Base-by-base conservation (phyloP, 2,113 vertebrate genomes). In the Odocoileus hemionus region DNA sequence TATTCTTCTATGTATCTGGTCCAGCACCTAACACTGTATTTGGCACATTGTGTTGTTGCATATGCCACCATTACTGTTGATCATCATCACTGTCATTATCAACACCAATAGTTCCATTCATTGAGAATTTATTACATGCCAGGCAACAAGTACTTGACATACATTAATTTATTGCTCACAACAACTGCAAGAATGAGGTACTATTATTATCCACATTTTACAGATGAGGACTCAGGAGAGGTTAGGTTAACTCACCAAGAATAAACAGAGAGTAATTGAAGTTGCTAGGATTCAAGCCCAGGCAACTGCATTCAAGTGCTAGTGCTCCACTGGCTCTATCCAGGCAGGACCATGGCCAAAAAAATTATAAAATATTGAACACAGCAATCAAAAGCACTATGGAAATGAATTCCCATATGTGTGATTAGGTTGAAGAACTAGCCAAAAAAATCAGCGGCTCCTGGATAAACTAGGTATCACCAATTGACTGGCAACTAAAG, bases 321-420 rank as follows among this genome's bases (percentile, higher is more conserved):
- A 39, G n/a, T 13, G 36, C 39, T 91, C 74, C 82, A 90, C 33
- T 67, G 54, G 39, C 47, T 76, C 83, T 19, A 23, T 60, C 39
- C 45, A 87, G 45, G 54, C 30, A 76, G 64, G 9, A 76, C 87
- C 57, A 78, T 33, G 14, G 43, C 47, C 54, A 90, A 87, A 93
- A 11, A 10, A 64, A 93, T 91, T 78, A 95, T n/a, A 70, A 91
- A 97, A 94, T 70, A 78, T 39, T 94, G 23, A 91, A 88, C 47
- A 93, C 39, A 84, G n/a, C 5, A 84, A 95, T 82, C 58, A 82
- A 96, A 94, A 89, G 36, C 39, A 97, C 12, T 90, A 79, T 76
- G 10, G 16, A 93, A 93, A 95, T 64, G 52, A 86, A 95, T 95
- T 80, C 26, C n/a, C 45, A n/a, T 67, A 52, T 55, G 16, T 61